Evolutionary conservation across 2,113 vertebrate genomes (phyloP).

Genomic region (Acanthisitta chloris): DNA sequence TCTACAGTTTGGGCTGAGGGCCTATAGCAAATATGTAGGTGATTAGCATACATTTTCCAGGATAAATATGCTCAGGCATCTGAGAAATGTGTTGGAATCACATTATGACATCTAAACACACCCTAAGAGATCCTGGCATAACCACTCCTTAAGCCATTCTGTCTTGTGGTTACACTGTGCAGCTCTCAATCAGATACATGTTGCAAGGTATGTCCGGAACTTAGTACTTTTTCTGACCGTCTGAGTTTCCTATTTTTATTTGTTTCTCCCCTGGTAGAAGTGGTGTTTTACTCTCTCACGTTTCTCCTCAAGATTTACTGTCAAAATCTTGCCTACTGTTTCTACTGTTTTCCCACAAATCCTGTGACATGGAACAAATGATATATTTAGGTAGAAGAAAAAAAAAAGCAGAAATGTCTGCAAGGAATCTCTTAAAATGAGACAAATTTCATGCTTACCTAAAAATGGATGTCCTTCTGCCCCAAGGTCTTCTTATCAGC

Average conservation of each 20-base stretch:
- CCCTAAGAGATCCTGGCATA: not conserved
- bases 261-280: not conserved
- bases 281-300: not conserved
- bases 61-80: constrained; percentile 15
- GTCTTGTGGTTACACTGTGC: not conserved
- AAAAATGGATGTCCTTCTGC: not conserved
- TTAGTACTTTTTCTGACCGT: not conserved
- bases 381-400: not conserved
- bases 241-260: not conserved
- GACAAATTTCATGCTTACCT: not conserved
- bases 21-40: not conserved
- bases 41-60: not conserved
- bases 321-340: not conserved
- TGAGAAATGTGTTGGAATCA: constrained; percentile 1
- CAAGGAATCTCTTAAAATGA: not conserved
- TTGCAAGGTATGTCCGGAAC: not conserved
- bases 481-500: not conserved
- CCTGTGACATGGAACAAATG: not conserved
- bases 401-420: not conserved
- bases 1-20: not conserved
- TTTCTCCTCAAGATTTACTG: not conserved
- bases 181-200: not conserved
- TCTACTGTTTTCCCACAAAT: not conserved
- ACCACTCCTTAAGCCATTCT: not conserved
- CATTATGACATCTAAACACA: not conserved